Conservation (phyloP, 2,113 vertebrate species). For the Eonycteris spelaea region DNA sequence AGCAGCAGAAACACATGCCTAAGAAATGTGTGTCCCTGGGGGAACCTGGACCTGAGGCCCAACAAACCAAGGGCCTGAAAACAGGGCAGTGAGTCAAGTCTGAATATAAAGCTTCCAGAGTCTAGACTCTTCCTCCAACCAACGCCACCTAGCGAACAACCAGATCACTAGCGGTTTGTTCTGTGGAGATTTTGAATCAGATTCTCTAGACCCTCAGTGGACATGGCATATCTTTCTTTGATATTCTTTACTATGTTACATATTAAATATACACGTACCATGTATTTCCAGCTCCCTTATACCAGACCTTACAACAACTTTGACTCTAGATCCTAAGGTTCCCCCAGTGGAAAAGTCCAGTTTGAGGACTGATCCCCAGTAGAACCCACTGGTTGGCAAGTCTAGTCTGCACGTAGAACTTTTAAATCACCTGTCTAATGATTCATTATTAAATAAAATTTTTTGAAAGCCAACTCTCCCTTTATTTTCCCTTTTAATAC, state of each 20-base stretch:
- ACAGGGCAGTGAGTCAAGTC: neutral
- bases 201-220: neutral
- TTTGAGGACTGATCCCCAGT: neutral
- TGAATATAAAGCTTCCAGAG: neutral
- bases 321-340: neutral
- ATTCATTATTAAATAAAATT: neutral
- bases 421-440: neutral
- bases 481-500: neutral
- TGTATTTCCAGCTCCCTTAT: neutral
- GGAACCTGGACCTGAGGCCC: neutral
- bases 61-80: neutral
- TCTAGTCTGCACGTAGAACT: neutral
- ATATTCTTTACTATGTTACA: neutral
- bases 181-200: neutral
- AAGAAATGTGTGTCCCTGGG: neutral
- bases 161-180: neutral
- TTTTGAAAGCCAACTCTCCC: neutral
- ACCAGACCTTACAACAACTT: neutral
- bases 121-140: neutral
- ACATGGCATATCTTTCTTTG: neutral
- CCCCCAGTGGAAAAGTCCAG: neutral
- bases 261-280: neutral
- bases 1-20: neutral
- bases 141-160: neutral
- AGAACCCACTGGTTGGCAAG: neutral